Conservation (phyloP, 2,797 vertebrate genomes). For the Falco columbarius region DNA sequence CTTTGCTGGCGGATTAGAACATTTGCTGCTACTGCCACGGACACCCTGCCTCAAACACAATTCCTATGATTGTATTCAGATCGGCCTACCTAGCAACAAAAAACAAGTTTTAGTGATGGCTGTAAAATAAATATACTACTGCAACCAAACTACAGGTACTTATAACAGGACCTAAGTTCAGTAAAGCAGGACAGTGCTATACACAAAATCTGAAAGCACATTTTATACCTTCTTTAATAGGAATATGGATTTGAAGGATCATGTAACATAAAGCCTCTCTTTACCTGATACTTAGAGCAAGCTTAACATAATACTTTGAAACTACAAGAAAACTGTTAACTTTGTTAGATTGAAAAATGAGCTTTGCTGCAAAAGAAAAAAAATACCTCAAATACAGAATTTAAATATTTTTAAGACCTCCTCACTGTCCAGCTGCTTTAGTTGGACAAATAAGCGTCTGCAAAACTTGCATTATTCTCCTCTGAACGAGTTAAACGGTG, state of each 20-base stretch:
- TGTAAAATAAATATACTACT: not conserved
- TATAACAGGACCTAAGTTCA: not conserved
- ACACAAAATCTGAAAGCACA: rapidly evolving
- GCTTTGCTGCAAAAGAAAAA: not conserved
- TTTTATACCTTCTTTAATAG: not conserved
- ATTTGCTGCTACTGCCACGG: not conserved
- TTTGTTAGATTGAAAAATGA: not conserved
- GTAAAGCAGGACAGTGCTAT: rapidly evolving
- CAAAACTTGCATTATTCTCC: not conserved
- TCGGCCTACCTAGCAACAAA: not conserved
- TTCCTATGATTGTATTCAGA: not conserved
- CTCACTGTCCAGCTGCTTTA: not conserved
- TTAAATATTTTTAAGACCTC: not conserved
- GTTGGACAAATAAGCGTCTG: not conserved
- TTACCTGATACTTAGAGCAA: not conserved
- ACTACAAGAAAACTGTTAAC: not conserved
- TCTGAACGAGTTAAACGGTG: not conserved
- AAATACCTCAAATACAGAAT: rapidly evolving
- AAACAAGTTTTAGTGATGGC: not conserved
- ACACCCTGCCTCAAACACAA: not conserved
- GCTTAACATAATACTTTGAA: not conserved
- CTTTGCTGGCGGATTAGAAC: not conserved
- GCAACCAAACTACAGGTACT: not conserved
- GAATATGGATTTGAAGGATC: not conserved
- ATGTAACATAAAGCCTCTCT: rapidly evolving